phyloP scores from a whole-genome alignment of 2,888 invertebrate species.

The Stenichneumon culpator region DNA sequence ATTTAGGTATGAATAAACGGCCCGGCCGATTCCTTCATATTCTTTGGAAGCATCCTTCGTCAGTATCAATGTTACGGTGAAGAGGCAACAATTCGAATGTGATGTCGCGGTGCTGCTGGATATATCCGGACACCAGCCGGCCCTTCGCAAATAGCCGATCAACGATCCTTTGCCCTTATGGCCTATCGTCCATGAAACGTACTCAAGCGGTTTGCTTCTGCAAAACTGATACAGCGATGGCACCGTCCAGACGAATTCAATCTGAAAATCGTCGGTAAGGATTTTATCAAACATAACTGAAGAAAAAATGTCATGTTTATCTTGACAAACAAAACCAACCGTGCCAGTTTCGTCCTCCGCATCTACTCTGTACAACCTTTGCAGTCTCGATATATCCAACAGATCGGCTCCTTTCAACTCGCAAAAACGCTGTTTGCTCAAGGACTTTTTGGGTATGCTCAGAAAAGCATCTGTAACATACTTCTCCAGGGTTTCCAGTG shows the following conservation, averaged over 20 bases:
- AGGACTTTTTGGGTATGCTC: background rate
- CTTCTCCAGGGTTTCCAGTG: background rate
- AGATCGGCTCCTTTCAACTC: background rate
- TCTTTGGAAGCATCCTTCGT: background rate
- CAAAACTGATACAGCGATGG: background rate
- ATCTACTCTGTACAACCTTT: background rate
- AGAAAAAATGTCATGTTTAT: background rate
- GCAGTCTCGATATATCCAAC: background rate
- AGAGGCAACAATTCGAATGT: background rate
- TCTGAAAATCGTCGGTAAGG: background rate
- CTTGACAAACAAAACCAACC: background rate
- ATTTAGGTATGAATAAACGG: background rate
- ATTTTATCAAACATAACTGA: background rate
- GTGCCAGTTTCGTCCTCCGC: background rate
- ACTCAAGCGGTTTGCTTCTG: background rate
- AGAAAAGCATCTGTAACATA: background rate
- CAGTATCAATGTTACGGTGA: background rate
- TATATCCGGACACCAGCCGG: background rate
- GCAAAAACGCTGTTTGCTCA: background rate
- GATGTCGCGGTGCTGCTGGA: background rate
- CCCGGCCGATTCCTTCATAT: background rate
- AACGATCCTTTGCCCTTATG: constrained; percentile 1
- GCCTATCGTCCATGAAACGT: background rate
- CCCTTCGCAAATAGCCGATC: background rate
- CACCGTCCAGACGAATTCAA: constrained; percentile 2